Base-by-base conservation (phyloP, 1,140 invertebrate species). In the Drosophila tropicalis region DNA sequence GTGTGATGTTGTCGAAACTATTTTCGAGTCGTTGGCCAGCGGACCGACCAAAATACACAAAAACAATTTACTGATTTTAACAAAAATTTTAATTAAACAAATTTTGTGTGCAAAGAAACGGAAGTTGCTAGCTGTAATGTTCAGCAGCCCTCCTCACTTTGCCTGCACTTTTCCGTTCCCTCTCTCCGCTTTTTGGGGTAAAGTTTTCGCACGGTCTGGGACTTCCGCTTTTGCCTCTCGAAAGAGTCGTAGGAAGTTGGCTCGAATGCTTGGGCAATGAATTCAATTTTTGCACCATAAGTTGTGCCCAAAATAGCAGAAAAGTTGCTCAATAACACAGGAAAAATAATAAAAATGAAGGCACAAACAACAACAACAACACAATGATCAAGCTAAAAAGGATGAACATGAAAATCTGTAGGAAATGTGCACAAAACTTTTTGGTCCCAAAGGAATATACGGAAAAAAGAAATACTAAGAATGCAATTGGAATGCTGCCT, bases 21-120 rank as follows among this genome's bases (percentile, higher is more conserved):
- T 76, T 76, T 77, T 63, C 15, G 60, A 51, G 34, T n/a, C 60
- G 39, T 32, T 29, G 22, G 32, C 19, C 29, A 66, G 29, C 29
- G 29, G 5, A 29, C 29, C 29, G 29, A 51, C 77, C 77, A 70
- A 87, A 75, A 84, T 67, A 87, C 79, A 79, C 76, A 89, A 73
- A 89, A 89, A 87, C 77, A 87, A 87, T 87, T 87, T 89, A 89
- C 84, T 74, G 84, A 87, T 87, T 89, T 89, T 80, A 72, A 83
- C 83, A 84, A 89, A 87, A 87, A 89, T 87, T 87, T 87, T 87
- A 87, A 87, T 87, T 87, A 87, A 87, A 87, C 84, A 86, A 87
- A 87, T 83, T 87, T 89, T 89, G 84, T 74, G 84, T 70, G 79
- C 25, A 54, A 39, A 62, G 61, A 62, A 89, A 77, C 80, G 79